A percentile compares a stretch with the other conserved stretches of the same genome.
phyloP scores from a whole-genome alignment of 2,113 vertebrate species.

The Engraulis encrasicolus region DNA sequence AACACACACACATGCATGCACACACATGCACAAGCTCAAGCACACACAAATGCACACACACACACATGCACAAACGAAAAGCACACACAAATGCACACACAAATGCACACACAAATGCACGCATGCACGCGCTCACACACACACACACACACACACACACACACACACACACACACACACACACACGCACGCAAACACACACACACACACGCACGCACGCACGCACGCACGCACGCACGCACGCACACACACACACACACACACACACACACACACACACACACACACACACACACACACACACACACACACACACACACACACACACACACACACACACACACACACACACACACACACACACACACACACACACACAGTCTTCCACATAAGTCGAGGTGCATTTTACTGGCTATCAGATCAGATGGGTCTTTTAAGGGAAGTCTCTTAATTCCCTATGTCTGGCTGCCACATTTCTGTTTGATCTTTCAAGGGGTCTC shows the following conservation, averaged over 20 bases:
- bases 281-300: background rate
- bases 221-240: background rate
- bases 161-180: background rate
- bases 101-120: background rate
- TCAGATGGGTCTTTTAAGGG: background rate
- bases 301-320: background rate
- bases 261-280: background rate
- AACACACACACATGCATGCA: background rate
- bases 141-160: background rate
- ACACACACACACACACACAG: background rate
- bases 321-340: background rate
- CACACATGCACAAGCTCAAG: no score
- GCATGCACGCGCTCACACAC: no score
- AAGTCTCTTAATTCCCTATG: background rate
- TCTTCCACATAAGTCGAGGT: background rate
- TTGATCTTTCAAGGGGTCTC: background rate
- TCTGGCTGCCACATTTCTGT: slow-evolving; percentile 6
- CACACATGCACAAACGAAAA: background rate
- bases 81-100: background rate
- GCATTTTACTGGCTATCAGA: slow-evolving; percentile 1
- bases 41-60: no score
- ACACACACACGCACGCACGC: background rate
- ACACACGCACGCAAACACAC: background rate
- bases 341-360: background rate
- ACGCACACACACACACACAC: background rate